Conservation (phyloP, 2,888 invertebrate genomes). For the Drosophila stalkeri region DNA sequence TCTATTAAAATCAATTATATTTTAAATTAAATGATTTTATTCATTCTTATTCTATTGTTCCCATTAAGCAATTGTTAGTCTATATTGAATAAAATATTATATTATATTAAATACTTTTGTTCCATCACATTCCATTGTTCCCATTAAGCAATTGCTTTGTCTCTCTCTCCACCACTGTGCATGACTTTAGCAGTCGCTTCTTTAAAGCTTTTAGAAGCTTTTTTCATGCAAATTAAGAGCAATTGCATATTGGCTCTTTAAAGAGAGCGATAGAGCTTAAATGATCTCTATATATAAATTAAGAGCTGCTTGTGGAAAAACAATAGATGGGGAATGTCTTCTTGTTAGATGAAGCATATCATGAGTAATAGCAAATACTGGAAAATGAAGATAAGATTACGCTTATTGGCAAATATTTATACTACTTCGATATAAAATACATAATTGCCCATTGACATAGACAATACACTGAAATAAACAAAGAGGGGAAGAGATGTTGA, state of each 20-base stretch:
- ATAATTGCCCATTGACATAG: neutral
- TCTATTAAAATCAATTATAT: too few relatives aligned
- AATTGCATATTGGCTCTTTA: neutral
- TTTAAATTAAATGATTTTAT: neutral
- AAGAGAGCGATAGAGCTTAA: conserved; percentile 5
- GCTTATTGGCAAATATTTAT: conserved; percentile 2
- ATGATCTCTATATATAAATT: neutral
- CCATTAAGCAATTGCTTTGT: neutral
- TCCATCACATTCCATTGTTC: neutral
- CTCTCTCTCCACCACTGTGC: neutral
- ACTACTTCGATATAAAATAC: neutral
- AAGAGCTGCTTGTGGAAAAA: neutral
- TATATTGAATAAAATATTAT: neutral
- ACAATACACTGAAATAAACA: neutral
- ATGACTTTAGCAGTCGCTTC: neutral
- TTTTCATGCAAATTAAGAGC: neutral
- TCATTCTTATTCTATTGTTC: neutral
- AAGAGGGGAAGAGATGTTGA: too few relatives aligned
- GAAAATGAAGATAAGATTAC: neutral
- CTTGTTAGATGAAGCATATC: neutral
- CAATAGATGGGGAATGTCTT: conserved; percentile 10
- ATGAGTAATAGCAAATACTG: neutral
- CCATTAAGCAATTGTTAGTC: neutral
- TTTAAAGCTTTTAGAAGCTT: conserved; percentile 6
- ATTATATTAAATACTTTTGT: neutral